Evolutionary conservation across 2,888 invertebrate genomes (phyloP).

Genomic region (Cybosia mesomella): DNA sequence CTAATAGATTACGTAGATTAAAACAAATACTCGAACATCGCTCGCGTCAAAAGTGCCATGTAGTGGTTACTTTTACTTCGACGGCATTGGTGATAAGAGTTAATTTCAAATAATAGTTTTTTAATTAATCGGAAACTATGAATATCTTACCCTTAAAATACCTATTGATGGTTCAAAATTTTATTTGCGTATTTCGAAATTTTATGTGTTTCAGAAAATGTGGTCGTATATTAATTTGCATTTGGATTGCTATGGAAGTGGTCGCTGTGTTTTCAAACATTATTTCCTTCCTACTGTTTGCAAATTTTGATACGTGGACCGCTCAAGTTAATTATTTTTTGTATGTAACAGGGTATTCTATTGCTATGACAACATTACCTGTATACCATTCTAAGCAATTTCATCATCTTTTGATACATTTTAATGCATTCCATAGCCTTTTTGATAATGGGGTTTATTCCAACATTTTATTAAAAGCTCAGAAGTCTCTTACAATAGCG

Average conservation of each 20-base stretch:
- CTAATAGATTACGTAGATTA: constrained; percentile 3
- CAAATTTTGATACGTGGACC: neutral
- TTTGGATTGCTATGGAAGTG: constrained; percentile 25
- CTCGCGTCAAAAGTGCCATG: neutral
- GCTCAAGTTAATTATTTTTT: constrained; percentile 13
- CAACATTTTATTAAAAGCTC: constrained; percentile 24
- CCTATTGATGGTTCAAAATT: constrained; percentile 44
- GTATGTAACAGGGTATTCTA: constrained; percentile 21
- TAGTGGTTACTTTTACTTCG: neutral
- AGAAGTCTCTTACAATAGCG: constrained; percentile 22
- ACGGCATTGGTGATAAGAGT: neutral
- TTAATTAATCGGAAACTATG: constrained; percentile 20
- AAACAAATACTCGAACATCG: too few relatives aligned
- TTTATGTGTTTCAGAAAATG: constrained; percentile 29
- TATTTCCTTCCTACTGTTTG: neutral
- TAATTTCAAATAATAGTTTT: neutral
- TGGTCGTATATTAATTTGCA: constrained; percentile 23
- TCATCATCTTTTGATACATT: constrained; percentile 33
- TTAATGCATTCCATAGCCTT: constrained; percentile 28
- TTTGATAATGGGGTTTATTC: constrained; percentile 27
- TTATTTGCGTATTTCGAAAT: constrained; percentile 50
- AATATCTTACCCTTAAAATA: constrained; percentile 39
- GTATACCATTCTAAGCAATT: constrained; percentile 26
- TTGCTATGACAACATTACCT: constrained; percentile 22
- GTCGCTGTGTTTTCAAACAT: neutral